Percentiles rank a stretch among this genome's conserved stretches.
phyloP scores from a whole-genome alignment of 2,888 invertebrate species.

The Nomada flava region DNA sequence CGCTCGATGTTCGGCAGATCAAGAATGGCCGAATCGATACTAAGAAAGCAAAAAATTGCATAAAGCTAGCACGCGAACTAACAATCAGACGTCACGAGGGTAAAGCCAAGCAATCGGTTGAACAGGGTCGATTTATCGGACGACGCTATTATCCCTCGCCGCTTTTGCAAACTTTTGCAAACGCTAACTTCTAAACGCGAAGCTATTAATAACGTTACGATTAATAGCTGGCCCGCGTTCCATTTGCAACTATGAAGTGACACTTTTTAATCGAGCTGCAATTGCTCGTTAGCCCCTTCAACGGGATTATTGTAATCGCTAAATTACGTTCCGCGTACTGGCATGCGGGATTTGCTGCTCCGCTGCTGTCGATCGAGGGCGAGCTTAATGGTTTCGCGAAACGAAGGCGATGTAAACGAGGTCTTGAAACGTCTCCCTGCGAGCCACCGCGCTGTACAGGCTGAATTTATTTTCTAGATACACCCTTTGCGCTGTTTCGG shows the following conservation, averaged over 20 bases:
- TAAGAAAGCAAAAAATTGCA: constrained; percentile 24
- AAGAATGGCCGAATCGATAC: neutral
- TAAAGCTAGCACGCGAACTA: constrained; percentile 3
- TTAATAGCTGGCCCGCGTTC: constrained; percentile 37
- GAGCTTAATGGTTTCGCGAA: no score
- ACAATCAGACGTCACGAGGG: neutral
- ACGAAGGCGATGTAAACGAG: no score
- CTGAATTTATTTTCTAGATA: neutral
- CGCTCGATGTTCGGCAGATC: neutral
- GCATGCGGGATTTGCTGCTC: no score
- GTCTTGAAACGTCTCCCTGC: neutral
- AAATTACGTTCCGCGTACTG: constrained; percentile 32
- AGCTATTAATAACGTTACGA: constrained; percentile 54
- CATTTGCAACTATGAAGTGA: no score
- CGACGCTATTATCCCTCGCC: constrained; percentile 29
- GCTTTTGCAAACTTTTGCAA: neutral
- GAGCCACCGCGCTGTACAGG: neutral
- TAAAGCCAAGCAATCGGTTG: neutral
- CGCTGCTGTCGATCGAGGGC: no score
- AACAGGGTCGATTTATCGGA: constrained; percentile 21
- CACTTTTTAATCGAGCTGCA: no score
- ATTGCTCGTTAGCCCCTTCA: neutral
- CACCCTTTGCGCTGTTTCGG: neutral
- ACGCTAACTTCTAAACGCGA: constrained; percentile 47
- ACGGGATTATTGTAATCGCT: constrained; percentile 56